Percentiles rank a stretch among this genome's conserved stretches.
phyloP scores from a whole-genome alignment of 2,113 vertebrate genomes.

The Podarcis muralis region DNA sequence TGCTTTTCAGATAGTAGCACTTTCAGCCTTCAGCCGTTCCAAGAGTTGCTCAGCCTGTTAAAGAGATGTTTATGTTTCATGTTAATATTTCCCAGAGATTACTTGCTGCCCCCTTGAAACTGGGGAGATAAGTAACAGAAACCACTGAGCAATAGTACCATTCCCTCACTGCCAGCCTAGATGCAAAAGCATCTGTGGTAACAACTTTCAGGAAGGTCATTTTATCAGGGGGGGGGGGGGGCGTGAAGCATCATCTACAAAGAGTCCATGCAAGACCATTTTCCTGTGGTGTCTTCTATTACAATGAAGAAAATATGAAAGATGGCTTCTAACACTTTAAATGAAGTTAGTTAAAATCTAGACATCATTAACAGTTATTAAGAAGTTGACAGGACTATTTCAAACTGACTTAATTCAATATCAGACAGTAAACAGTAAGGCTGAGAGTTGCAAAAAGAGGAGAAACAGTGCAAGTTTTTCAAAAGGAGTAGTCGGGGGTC shows the following conservation, averaged over 20 bases:
- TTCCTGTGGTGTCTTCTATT: neutral
- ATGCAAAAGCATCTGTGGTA: neutral
- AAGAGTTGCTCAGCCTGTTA: conserved; percentile 83
- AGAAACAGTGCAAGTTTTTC: neutral
- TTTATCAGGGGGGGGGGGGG: neutral
- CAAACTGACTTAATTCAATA: neutral
- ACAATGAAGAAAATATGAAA: neutral
- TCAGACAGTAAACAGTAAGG: neutral
- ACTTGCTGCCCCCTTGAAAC: neutral
- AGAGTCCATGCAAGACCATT: neutral
- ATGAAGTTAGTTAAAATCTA: neutral
- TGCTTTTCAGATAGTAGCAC: conserved; percentile 59
- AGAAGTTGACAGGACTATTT: neutral
- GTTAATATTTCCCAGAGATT: neutral
- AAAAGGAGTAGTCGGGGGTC: neutral
- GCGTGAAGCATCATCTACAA: neutral
- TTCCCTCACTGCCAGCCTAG: neutral
- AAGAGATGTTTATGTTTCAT: conserved; percentile 30
- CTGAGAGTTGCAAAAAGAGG: neutral
- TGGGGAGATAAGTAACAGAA: neutral
- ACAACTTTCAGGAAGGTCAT: neutral
- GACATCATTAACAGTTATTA: neutral
- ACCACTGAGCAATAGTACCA: too few relatives aligned
- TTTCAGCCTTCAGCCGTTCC: conserved; percentile 77
- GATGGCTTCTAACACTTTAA: neutral